Evolutionary conservation across 2,888 invertebrate species (phyloP).

Genomic region (Abscondita cerata): DNA sequence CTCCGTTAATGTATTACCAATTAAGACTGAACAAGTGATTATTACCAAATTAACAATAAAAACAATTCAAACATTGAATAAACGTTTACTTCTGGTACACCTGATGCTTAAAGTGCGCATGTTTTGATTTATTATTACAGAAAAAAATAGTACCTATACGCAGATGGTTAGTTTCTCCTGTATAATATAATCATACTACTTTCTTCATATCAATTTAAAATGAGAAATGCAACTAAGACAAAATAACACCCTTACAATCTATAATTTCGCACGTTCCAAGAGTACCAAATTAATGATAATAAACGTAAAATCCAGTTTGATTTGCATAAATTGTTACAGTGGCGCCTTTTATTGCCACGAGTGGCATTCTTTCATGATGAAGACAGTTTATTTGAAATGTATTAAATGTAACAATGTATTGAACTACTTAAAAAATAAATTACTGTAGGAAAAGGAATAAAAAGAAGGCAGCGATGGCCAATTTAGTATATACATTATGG

Average conservation of each 20-base stretch:
- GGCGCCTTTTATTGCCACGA: slow-evolving; percentile 37
- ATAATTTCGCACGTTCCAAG: slow-evolving; percentile 37
- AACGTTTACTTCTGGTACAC: too few species aligned
- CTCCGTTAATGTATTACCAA: too few species aligned
- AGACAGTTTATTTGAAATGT: slow-evolving; percentile 13
- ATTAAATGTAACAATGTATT: neutral
- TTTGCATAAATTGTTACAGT: slow-evolving; percentile 40
- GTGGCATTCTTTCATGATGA: slow-evolving; percentile 23
- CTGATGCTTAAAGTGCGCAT: too few species aligned
- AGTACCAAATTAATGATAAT: slow-evolving; percentile 36
- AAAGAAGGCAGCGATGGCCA: neutral
- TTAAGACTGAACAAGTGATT: too few species aligned
- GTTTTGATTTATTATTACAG: too few species aligned
- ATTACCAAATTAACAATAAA: too few species aligned
- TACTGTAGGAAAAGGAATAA: neutral
- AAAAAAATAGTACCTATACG: too few species aligned
- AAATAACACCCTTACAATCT: slow-evolving; percentile 23
- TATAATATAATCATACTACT: slow-evolving; percentile 18
- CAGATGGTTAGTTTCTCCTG: too few species aligned
- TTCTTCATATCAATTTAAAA: slow-evolving; percentile 23
- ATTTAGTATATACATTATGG: slow-evolving; percentile 35
- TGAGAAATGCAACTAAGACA: slow-evolving; percentile 26
- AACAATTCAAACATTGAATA: too few species aligned
- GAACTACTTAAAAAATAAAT: neutral
- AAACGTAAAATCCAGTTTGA: slow-evolving; percentile 39